A percentile compares a stretch with the other conserved stretches of the same genome.
Evolutionary conservation across 2,888 invertebrate genomes (phyloP).

Genomic region (Ecdyonurus torrentis): DNA sequence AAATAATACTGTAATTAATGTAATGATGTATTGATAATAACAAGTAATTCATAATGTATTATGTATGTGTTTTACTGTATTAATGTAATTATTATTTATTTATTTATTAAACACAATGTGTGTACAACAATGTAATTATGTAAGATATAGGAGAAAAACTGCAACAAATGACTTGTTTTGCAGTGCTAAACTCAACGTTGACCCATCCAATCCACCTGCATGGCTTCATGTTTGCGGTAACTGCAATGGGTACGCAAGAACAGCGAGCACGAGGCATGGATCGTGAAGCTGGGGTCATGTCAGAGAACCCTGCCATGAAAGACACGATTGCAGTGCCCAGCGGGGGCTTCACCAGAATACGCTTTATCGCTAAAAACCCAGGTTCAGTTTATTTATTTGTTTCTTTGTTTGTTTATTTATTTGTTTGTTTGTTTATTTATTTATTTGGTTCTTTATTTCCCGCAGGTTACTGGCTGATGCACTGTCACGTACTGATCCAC

Average conservation of each 20-base stretch:
- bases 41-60: no score
- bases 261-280: background rate
- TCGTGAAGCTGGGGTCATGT: background rate
- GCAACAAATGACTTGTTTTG: background rate
- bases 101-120: no score
- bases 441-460: no score
- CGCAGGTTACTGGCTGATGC: background rate
- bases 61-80: no score
- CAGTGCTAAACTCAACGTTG: no score
- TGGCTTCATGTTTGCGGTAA: conserved; percentile 6
- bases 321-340: conserved; percentile 6
- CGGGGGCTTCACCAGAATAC: background rate
- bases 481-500: background rate
- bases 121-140: no score
- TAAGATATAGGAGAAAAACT: background rate
- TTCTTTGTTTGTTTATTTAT: no score
- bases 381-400: no score
- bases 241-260: background rate
- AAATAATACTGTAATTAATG: no score
- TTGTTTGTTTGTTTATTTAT: no score
- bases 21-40: no score
- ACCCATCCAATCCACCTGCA: conserved; percentile 8
- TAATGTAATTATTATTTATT: background rate
- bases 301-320: conserved; percentile 1
- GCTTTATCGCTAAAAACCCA: conserved; percentile 8